phyloP scores from a whole-genome alignment of 2,113 vertebrate species.

The Lycaon pictus region DNA sequence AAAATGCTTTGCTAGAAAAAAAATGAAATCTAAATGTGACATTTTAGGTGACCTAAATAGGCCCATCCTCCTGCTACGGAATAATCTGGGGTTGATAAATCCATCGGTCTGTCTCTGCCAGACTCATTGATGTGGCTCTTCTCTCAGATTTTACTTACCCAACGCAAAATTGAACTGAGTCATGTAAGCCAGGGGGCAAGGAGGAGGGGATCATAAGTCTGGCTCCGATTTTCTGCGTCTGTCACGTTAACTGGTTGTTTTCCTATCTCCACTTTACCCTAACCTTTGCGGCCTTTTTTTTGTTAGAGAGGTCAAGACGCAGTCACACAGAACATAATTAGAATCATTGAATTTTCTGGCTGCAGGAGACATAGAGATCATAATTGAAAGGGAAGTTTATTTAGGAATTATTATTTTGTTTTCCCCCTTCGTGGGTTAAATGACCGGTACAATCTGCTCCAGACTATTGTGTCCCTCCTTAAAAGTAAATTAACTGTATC shows the following conservation, averaged over 20 bases:
- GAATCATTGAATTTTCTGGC: conserved; percentile 69
- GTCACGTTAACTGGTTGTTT: not conserved
- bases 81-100: not conserved
- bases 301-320: not conserved
- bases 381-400: conserved; percentile 75
- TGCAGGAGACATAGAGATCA: conserved; percentile 53
- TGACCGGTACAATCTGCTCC: conserved; percentile 55
- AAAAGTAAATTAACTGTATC: conserved; percentile 60
- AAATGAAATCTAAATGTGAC: not conserved
- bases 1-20: conserved; percentile 15
- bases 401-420: conserved; percentile 77
- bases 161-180: not conserved
- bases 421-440: conserved; percentile 67
- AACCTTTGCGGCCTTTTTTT: not conserved
- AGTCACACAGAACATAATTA: conserved; percentile 64
- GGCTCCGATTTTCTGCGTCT: not conserved
- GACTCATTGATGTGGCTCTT: not conserved
- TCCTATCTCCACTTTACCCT: not conserved
- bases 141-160: not conserved
- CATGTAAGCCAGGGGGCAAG: not conserved
- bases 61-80: not conserved
- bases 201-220: not conserved
- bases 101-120: not conserved
- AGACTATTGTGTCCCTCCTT: conserved; percentile 50
- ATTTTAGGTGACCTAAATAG: not conserved